Evolutionary conservation across 2,888 invertebrate genomes (phyloP).

Genomic region (Seira musarum): DNA sequence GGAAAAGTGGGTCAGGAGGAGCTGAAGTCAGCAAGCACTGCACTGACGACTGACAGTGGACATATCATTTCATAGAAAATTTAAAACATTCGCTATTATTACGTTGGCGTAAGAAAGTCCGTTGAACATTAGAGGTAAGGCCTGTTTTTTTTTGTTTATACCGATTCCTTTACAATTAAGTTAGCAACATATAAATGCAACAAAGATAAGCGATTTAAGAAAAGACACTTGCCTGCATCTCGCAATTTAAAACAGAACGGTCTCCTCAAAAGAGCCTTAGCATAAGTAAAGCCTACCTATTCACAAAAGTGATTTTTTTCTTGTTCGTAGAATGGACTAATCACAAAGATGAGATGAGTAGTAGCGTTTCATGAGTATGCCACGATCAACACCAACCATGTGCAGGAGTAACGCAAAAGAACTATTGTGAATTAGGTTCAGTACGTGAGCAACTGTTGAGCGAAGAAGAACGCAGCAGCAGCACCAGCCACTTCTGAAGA

Average conservation of each 20-base stretch:
- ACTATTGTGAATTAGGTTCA: conserved; percentile 35
- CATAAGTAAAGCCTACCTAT: no score
- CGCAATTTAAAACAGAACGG: background rate
- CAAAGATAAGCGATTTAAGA: background rate
- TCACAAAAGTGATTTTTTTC: no score
- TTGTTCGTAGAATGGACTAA: no score
- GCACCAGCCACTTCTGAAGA: background rate
- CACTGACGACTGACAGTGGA: background rate
- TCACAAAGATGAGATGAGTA: no score
- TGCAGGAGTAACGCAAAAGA: background rate
- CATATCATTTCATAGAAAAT: background rate
- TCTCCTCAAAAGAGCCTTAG: background rate
- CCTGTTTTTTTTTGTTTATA: no score
- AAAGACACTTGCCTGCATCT: background rate
- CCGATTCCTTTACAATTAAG: background rate
- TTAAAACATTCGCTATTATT: background rate
- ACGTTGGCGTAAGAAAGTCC: background rate
- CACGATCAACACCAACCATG: conserved; percentile 10
- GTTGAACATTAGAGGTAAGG: background rate
- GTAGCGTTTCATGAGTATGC: no score
- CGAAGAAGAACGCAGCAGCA: background rate
- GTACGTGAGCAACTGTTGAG: conserved; percentile 50
- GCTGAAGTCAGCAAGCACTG: background rate
- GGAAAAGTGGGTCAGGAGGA: conserved; percentile 56
- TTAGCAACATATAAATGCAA: background rate